Conservation (phyloP, 2,888 invertebrate genomes). For the Xestia rhomboidea region DNA sequence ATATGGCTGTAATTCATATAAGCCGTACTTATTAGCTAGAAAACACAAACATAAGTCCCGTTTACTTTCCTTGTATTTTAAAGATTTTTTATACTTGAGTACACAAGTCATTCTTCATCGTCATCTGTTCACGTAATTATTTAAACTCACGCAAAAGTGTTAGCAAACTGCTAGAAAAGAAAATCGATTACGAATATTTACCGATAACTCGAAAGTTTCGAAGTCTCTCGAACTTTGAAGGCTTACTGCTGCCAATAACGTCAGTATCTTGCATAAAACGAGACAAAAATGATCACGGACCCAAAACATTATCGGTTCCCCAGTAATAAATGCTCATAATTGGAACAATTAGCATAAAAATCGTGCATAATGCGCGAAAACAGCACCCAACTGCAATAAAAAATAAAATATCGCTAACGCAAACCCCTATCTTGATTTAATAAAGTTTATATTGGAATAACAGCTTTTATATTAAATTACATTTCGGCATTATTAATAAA, state of each 20-base stretch:
- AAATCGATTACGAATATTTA: constrained; percentile 49
- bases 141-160: neutral
- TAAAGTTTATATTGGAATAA: constrained; percentile 27
- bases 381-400: constrained; percentile 33
- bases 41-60: neutral
- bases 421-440: neutral
- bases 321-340: constrained; percentile 34
- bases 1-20: neutral
- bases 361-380: constrained; percentile 35
- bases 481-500: constrained; percentile 36
- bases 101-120: neutral
- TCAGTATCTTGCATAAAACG: constrained; percentile 23
- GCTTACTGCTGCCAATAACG: neutral
- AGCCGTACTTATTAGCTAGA: neutral
- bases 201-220: constrained; percentile 2
- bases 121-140: constrained; percentile 34
- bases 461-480: neutral
- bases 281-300: constrained; percentile 11
- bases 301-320: constrained; percentile 19
- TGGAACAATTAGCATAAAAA: constrained; percentile 54
- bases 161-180: constrained; percentile 49
- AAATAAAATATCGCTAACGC: no score
- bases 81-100: neutral
- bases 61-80: neutral
- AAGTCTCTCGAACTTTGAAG: constrained; percentile 10